Base-by-base conservation (phyloP, 2,888 invertebrate species). In the Drosophila robusta region DNA sequence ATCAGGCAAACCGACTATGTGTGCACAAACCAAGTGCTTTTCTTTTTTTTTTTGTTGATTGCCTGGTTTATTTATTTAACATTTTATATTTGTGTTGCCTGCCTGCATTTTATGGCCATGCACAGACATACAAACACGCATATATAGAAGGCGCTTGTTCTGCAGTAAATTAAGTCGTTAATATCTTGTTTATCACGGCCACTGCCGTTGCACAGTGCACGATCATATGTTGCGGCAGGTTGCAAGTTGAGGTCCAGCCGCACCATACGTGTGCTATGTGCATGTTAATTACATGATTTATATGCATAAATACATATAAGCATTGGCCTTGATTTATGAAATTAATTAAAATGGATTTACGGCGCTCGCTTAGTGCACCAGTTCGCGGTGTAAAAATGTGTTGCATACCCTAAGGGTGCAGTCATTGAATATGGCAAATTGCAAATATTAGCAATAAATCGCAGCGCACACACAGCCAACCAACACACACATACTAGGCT, bases 131-230 rank as follows among this genome's bases (percentile, higher is more conserved):
- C 58, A 60, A 34, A 42, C 44, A 45, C 24, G 22, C 22, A 22
- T 22, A 0, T 22, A 26, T 29, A 14, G 12, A 61, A 44, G 68
- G 68, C 66, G 72, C 67, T 75, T 54, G 65, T 44, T 63, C 61
- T 69, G 86, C 88, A 85, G 88, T 89, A 85, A 85, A 85, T 85
- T 82, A 89, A 85, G 89, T 89, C 83, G 86, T 85, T 85, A 88
- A 85, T 85, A 88, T 89, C 80, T 85, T 89, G 89, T 85, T 85
- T 85, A 85, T 85, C 88, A 82, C 75, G 79, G 71, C 66, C 70
- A 52, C 41, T 26, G 49, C 44, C 18, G 36, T 26, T 58, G 62
- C 56, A 38, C 54, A 41, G 18, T 45, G 57, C 44, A 44, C 12
- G 41, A 47, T 61, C 79, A 61, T 74, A 71, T 77, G 78, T 57